A percentile compares a stretch with the other conserved stretches of the same genome.
Evolutionary conservation across 2,888 invertebrate species (phyloP).

Genomic region (Dinocampus coccinellae): DNA sequence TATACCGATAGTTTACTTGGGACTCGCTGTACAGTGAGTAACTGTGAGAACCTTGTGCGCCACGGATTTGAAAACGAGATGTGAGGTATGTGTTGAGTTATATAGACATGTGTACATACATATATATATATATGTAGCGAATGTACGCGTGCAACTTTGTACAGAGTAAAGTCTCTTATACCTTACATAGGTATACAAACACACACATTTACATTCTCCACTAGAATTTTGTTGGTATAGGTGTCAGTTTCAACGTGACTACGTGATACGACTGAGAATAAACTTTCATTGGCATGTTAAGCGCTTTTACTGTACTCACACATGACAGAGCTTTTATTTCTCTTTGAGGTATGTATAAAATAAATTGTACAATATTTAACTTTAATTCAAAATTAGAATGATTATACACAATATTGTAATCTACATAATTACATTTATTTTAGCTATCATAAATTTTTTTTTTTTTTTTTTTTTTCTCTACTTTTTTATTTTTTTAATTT

Average conservation of each 20-base stretch:
- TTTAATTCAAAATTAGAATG: neutral
- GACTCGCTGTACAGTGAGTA: neutral
- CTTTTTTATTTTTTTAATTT: too few species aligned
- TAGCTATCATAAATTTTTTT: neutral
- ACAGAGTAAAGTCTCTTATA: neutral
- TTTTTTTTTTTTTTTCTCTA: neutral
- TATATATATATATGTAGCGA: neutral
- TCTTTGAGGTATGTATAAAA: constrained; percentile 21
- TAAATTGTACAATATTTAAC: constrained; percentile 6
- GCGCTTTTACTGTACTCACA: constrained; percentile 38
- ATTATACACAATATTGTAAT: neutral
- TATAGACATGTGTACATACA: neutral
- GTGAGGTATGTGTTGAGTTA: neutral
- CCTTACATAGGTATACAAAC: neutral
- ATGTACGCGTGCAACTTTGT: neutral
- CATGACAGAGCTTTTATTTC: constrained; percentile 24
- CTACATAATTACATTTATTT: too few species aligned
- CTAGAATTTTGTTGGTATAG: constrained; percentile 37
- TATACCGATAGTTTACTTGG: neutral
- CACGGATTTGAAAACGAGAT: constrained; percentile 11
- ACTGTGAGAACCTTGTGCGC: neutral
- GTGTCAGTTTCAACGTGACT: constrained; percentile 44
- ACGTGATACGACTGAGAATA: constrained; percentile 44
- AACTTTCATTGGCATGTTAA: constrained; percentile 43
- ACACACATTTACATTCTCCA: neutral